These are phyloP conservation scores for Ichneumoninae sp. DNA, from an alignment of 2,888 invertebrate species.

Conservation along the genomic window DNA sequence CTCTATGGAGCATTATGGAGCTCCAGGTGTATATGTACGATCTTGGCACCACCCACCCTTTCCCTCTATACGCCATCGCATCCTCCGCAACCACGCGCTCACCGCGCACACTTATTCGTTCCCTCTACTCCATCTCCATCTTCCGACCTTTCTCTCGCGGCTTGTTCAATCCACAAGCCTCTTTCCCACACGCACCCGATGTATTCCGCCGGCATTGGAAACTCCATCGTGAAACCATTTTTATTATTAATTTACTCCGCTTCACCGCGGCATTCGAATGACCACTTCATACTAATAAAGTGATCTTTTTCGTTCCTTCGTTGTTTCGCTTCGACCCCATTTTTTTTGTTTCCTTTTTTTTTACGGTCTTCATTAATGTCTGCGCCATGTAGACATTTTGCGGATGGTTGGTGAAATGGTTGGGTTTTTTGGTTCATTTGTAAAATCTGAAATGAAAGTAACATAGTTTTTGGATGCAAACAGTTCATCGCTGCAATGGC, in stretches of 20 bases:
- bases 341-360: neutral
- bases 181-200: conserved; percentile 73
- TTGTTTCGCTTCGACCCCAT: conserved; percentile 53
- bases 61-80: conserved; percentile 37
- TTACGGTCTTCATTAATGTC: neutral
- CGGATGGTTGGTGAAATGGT: neutral
- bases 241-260: conserved; percentile 35
- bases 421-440: neutral
- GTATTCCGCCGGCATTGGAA: conserved; percentile 46
- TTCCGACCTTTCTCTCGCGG: conserved; percentile 35
- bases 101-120: neutral
- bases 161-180: neutral
- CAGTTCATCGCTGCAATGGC: conserved; percentile 24
- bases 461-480: neutral
- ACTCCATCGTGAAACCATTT: conserved; percentile 37
- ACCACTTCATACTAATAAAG: conserved; percentile 7
- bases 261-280: conserved; percentile 32
- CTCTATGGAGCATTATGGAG: conserved; percentile 69
- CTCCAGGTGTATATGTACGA: conserved; percentile 51
- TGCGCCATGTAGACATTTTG: neutral
- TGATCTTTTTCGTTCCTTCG: conserved; percentile 3
- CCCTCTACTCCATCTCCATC: conserved; percentile 13
- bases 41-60: conserved; percentile 70
- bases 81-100: conserved; percentile 4
- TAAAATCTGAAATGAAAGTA: neutral